Evolutionary conservation across 1,140 invertebrate species (phyloP).

Genomic region (Physella acuta): DNA sequence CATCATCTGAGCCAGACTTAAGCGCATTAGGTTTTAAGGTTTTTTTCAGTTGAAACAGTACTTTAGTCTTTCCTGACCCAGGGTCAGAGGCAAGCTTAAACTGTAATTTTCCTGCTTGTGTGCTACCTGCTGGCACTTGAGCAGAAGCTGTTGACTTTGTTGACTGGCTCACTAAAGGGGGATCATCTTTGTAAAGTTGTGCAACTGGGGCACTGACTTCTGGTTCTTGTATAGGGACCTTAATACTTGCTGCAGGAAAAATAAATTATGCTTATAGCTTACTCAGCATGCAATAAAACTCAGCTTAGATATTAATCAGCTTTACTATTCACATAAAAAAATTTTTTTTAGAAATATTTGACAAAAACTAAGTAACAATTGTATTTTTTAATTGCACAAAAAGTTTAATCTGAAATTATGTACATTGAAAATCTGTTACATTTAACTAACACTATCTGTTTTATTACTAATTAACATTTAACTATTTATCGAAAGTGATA

Average conservation of each 20-base stretch:
- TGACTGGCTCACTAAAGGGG: neutral
- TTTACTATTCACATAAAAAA: too few species aligned
- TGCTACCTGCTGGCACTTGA: neutral
- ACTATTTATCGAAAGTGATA: too few species aligned
- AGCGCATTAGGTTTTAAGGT: neutral
- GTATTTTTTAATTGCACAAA: too few species aligned
- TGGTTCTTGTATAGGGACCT: neutral
- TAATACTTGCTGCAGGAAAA: neutral
- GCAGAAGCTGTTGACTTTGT: neutral
- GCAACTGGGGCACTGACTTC: neutral
- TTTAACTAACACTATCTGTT: too few species aligned
- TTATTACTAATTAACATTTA: too few species aligned
- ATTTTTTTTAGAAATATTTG: too few species aligned
- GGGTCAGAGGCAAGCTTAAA: conserved; percentile 16
- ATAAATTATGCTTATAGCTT: too few species aligned
- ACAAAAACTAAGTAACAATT: too few species aligned
- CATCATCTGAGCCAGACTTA: neutral
- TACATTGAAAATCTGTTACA: too few species aligned
- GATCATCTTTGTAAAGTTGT: neutral
- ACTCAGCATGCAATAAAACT: too few species aligned
- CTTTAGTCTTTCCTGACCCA: conserved; percentile 11
- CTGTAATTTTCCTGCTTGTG: neutral
- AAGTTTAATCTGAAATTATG: too few species aligned
- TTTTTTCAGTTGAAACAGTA: conserved; percentile 16
- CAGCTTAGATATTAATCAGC: too few species aligned